Evolutionary conservation across 2,797 vertebrate genomes (phyloP), one percentile per base, ranked within the genome.

Genomic region (Limosa lapponica): DNA sequence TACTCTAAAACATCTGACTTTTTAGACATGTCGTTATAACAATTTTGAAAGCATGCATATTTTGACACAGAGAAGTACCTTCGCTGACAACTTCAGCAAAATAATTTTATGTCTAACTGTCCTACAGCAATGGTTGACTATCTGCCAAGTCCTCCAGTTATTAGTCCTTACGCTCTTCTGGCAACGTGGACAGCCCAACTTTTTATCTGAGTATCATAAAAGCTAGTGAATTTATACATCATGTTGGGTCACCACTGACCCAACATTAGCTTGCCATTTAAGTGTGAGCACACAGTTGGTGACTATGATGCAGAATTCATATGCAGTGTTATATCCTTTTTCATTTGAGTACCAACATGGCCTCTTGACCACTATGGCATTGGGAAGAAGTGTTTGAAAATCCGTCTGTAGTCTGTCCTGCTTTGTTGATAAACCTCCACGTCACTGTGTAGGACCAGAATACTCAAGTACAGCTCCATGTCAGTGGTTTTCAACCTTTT

Each of bases 131-230:
- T 16, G 5, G 46, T 4, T 77, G 48, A 32, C 52, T 73, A 32
- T 25, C 69, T 74, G 46, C 37, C 41, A 64, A 34, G 37, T 44
- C 27, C 30, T 82, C 52, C 51, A 70, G 10, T 32, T 59, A 55
- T 12, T 39, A 37, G 9, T 22, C 16, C 49, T 54, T 44, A 32
- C 37, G 11, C 25, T 67, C 36, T 57, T 86, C 37, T n/a, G 10
- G 5, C 57, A 49, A 55, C 0, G 0, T n/a, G 25, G 28, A 62
- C 32, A 67, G 25, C 5, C 17, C 65, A 62, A 5, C 0, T 73
- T 93, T 83, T 77, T 51, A 80, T 48, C 22, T n/a, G 32, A 85
- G 10, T 70, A 79, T 39, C 36, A 43, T 13, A 73, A 87, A 91
- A 89, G 14, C 32, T 25, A 36, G 10, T 49, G 7, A 85, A 73